Conservation (phyloP, 2,888 invertebrate genomes). For the Cheiracanthium punctorium region DNA sequence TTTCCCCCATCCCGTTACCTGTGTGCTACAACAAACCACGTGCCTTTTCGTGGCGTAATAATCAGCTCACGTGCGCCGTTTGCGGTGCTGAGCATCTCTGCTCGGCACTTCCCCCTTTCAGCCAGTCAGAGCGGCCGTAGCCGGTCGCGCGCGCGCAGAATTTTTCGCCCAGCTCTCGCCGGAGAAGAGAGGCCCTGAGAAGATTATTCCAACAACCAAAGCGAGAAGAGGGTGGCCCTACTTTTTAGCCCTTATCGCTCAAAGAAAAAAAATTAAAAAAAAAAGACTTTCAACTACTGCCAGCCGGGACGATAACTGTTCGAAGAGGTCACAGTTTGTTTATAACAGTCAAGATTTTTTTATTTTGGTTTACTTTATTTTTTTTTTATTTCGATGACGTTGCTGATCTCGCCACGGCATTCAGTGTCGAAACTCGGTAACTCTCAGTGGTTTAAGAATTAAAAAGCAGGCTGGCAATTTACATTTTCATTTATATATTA, state of each 20-base stretch:
- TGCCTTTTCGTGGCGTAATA: neutral
- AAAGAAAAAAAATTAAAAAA: too few relatives aligned
- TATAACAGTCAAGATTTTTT: neutral
- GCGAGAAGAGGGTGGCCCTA: neutral
- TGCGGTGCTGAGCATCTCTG: neutral
- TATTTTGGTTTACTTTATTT: too few relatives aligned
- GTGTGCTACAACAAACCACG: neutral
- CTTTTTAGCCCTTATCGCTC: neutral
- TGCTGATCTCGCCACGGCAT: neutral
- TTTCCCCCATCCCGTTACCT: neutral
- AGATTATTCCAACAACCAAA: neutral
- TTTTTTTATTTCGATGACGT: neutral
- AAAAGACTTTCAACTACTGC: neutral
- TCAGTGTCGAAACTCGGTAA: neutral
- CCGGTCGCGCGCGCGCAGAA: conserved; percentile 9
- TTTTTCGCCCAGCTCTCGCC: neutral
- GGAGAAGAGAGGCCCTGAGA: neutral
- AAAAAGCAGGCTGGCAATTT: too few relatives aligned
- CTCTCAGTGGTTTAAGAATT: neutral
- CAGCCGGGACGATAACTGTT: conserved; percentile 7
- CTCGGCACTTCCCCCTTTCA: neutral
- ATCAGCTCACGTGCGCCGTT: neutral
- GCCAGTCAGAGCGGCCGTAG: conserved; percentile 9
- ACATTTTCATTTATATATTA: too few relatives aligned
- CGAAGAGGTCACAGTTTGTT: neutral